Percentiles rank a stretch among this genome's conserved stretches.
phyloP scores from a whole-genome alignment of 2,888 invertebrate species.

The Tethea ocularis region DNA sequence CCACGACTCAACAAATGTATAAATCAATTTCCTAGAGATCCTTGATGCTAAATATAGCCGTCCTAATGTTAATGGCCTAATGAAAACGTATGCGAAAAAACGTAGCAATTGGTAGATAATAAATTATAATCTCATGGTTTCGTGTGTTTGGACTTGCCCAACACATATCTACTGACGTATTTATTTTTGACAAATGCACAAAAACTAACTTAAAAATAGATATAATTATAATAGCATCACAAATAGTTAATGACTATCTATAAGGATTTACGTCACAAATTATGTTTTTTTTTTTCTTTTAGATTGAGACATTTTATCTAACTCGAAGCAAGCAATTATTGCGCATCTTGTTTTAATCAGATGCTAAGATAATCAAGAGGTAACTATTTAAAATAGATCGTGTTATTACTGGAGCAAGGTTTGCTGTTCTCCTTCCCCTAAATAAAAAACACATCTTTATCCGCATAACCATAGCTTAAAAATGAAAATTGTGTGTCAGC shows the following conservation, averaged over 20 bases:
- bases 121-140: background rate
- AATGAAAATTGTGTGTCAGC: no score
- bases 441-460: no score
- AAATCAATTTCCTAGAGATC: background rate
- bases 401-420: background rate
- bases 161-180: background rate
- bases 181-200: background rate
- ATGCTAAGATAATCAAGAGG: background rate
- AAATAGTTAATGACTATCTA: background rate
- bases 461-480: no score
- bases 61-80: background rate
- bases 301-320: background rate
- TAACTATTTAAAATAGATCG: background rate
- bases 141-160: slow-evolving; percentile 1
- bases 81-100: background rate
- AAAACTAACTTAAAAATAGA: background rate
- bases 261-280: no score
- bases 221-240: background rate
- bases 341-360: slow-evolving; percentile 1
- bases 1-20: slow-evolving; percentile 13
- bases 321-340: background rate
- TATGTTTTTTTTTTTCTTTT: background rate
- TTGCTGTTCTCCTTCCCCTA: no score
- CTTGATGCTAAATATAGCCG: slow-evolving; percentile 1
- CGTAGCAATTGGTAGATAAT: background rate